These are phyloP conservation scores for Carassius auratus DNA, from an alignment of 2,113 vertebrate genomes.

Conservation along the genomic window DNA sequence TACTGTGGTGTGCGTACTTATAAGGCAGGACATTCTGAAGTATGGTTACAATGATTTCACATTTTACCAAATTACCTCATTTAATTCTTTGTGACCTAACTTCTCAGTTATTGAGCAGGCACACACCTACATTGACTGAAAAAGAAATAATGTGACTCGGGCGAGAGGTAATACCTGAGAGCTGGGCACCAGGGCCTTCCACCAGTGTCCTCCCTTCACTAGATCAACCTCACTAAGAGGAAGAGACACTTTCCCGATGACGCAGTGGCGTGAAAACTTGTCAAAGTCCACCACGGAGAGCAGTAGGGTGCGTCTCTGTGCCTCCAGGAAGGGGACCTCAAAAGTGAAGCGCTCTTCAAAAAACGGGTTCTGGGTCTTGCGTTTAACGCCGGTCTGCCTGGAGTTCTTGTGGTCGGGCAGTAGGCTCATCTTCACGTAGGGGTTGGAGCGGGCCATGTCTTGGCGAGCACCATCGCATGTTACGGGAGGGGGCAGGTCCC, in stretches of 20 bases:
- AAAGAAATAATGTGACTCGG: background rate
- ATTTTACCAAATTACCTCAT: background rate
- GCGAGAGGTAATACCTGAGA: slow-evolving; percentile 78
- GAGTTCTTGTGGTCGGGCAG: slow-evolving; percentile 92
- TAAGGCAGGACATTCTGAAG: background rate
- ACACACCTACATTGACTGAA: background rate
- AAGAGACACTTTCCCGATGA: slow-evolving; percentile 87
- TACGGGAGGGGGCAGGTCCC: slow-evolving; percentile 83
- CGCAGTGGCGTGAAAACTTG: slow-evolving; percentile 89
- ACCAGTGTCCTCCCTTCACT: slow-evolving; percentile 92
- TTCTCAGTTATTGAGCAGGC: background rate
- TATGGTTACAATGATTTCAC: background rate
- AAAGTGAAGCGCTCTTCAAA: slow-evolving; percentile 92
- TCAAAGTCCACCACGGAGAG: slow-evolving; percentile 89
- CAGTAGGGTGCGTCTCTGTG: slow-evolving; percentile 88
- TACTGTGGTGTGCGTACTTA: background rate
- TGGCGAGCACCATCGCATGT: slow-evolving; percentile 80
- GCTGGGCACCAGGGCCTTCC: slow-evolving; percentile 89
- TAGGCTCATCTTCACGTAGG: slow-evolving; percentile 89
- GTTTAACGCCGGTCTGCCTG: slow-evolving; percentile 87
- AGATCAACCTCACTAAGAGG: slow-evolving; percentile 86
- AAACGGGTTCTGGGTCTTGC: slow-evolving; percentile 88
- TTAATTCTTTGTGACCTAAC: background rate
- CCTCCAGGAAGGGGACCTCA: slow-evolving; percentile 87
- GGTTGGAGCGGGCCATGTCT: slow-evolving; percentile 88